These are phyloP conservation scores for Sebastes flavidus DNA, from an alignment of 2,797 vertebrate species.

Conservation along the genomic window DNA sequence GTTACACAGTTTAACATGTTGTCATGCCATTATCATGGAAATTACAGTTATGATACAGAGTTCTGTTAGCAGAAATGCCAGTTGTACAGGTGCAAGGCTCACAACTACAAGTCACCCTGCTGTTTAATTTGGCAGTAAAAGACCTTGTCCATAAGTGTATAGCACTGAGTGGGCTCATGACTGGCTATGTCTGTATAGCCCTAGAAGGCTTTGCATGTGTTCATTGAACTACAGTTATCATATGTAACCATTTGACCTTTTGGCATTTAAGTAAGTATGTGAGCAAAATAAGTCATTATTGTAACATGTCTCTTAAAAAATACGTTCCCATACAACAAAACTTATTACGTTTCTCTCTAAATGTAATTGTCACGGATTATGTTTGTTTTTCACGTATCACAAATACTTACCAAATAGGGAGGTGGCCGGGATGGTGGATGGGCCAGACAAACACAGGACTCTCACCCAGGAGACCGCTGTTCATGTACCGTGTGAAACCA, in stretches of 20 bases:
- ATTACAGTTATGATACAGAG: conserved; percentile 9
- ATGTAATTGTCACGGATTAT: too few species aligned
- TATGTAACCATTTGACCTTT: background rate
- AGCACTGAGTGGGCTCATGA: background rate
- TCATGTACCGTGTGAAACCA: too few species aligned
- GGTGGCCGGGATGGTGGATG: too few species aligned
- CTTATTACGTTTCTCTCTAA: too few species aligned
- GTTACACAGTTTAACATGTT: conserved; percentile 22
- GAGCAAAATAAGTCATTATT: background rate
- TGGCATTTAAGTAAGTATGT: background rate
- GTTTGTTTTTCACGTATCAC: too few species aligned
- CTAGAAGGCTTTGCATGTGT: background rate
- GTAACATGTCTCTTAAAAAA: background rate
- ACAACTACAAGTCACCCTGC: background rate
- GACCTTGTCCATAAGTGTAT: background rate
- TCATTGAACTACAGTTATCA: background rate
- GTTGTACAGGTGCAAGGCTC: conserved; percentile 4
- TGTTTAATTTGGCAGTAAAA: conserved; percentile 1
- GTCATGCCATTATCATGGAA: conserved; percentile 22
- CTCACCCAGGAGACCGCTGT: too few species aligned
- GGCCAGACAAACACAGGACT: too few species aligned
- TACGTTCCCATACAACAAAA: too few species aligned
- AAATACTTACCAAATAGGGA: too few species aligned
- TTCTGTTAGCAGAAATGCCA: conserved; percentile 3
- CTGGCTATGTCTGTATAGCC: background rate